Evolutionary conservation across 2,797 vertebrate species (phyloP), one percentile per base, ranked within the genome.

Genomic region (Coracias cyanogaster): DNA sequence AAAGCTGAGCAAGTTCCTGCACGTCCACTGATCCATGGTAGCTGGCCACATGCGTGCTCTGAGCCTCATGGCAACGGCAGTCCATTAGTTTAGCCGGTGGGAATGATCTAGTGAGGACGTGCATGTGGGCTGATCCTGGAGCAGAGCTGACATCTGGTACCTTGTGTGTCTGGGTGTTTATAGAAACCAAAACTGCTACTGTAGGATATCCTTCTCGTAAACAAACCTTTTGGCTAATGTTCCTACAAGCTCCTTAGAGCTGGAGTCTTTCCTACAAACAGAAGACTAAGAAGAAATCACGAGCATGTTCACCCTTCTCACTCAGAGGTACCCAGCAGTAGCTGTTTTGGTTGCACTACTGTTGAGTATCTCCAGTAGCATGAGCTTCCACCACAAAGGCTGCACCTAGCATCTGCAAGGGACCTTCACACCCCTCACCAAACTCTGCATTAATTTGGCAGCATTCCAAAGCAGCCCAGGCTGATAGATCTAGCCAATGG

Each of bases 181-280:
- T 33, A 25, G 89, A 73, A 86, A 91, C 70, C 74, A 96, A 85
- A 92, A 15, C 83, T 92, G 67, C 95, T 93, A 90, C 95, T 70
- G 95, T 95, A 73, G 89, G 83, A 93, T 70, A 71, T 80, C 78
- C 60, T 35, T 39, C 64, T 61, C 70, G 66, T 87, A 95, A 95
- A 94, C 90, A 94, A 93, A 80, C 55, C 33, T 92, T 80, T 48
- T 31, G 71, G 51, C 20, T 86, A 26, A 62, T 62, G 39, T 51
- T 86, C 58, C 71, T 43, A 48, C 0, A 0, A 93, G 74, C 11
- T 89, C 78, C 86, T 87, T n/a, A 43, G 78, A 82, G 41, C 60
- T 55, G 46, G 52, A 83, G 83, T 16, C 46, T 70, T 85, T 71
- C 73, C 81, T 92, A 31, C 3, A 66, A 90, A 48, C n/a, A 82